Evolutionary conservation across 2,888 invertebrate genomes (phyloP).

Genomic region (Netelia inedita): DNA sequence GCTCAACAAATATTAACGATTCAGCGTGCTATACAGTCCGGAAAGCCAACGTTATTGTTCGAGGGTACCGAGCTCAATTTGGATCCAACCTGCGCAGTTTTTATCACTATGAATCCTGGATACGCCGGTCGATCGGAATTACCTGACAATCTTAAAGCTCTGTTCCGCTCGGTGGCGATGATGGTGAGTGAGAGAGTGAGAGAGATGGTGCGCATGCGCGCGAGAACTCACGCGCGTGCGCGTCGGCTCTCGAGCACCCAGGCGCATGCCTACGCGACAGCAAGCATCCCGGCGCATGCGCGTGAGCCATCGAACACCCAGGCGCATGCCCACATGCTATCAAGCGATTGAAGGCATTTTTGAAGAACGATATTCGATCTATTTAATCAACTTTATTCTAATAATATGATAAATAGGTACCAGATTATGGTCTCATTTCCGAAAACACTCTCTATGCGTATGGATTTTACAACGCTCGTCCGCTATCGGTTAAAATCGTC

Average conservation of each 20-base stretch:
- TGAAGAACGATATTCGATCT: neutral
- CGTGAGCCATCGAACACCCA: no score
- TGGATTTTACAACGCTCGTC: constrained; percentile 88
- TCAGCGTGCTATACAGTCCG: constrained; percentile 86
- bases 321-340: no score
- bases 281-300: no score
- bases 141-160: constrained; percentile 88
- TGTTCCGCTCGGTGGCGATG: constrained; percentile 88
- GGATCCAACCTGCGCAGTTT: constrained; percentile 87
- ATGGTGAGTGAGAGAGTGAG: constrained; percentile 86
- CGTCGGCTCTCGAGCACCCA: no score
- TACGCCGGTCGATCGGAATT: constrained; percentile 88
- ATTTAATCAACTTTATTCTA: neutral
- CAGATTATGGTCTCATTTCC: constrained; percentile 88
- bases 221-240: no score
- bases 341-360: no score
- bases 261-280: no score
- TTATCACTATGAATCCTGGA: constrained; percentile 88
- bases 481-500: constrained; percentile 88
- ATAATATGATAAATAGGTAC: constrained; percentile 83
- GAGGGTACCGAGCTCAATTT: constrained; percentile 87
- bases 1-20: constrained; percentile 88
- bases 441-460: constrained; percentile 88
- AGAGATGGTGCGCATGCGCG: no score
- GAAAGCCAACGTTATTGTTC: constrained; percentile 85